phyloP scores from a whole-genome alignment of 1,140 invertebrate genomes.

The Drosophila tani region DNA sequence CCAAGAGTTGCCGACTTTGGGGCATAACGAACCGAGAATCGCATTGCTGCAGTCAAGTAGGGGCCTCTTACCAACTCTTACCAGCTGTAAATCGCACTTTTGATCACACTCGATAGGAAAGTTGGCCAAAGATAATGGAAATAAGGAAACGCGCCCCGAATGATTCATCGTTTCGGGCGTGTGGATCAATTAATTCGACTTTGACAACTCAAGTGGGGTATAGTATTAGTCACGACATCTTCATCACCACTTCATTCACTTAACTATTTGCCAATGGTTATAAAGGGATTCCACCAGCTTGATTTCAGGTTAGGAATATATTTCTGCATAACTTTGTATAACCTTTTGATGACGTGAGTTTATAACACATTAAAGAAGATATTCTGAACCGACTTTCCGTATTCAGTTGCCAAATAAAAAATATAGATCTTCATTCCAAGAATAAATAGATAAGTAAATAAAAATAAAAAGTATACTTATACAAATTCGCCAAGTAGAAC shows the following conservation, averaged over 20 bases:
- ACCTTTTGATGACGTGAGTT: no score
- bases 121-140: not conserved
- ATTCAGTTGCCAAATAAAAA: no score
- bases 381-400: no score
- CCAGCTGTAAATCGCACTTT: not conserved
- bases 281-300: not conserved
- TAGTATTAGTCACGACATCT: constrained; percentile 7
- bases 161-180: constrained; percentile 10
- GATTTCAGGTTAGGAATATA: no score
- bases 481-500: no score
- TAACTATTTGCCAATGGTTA: not conserved
- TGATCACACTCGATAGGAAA: constrained; percentile 12
- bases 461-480: no score
- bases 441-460: no score
- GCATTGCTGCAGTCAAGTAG: not conserved
- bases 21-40: constrained; percentile 16
- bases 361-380: no score
- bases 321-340: no score
- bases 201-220: not conserved
- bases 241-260: not conserved
- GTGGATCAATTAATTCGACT: not conserved
- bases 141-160: constrained; percentile 1
- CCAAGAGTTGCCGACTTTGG: not conserved
- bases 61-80: not conserved
- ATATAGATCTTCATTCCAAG: no score